Conservation (phyloP, 2,113 vertebrate species). For the Eleginops maclovinus region DNA sequence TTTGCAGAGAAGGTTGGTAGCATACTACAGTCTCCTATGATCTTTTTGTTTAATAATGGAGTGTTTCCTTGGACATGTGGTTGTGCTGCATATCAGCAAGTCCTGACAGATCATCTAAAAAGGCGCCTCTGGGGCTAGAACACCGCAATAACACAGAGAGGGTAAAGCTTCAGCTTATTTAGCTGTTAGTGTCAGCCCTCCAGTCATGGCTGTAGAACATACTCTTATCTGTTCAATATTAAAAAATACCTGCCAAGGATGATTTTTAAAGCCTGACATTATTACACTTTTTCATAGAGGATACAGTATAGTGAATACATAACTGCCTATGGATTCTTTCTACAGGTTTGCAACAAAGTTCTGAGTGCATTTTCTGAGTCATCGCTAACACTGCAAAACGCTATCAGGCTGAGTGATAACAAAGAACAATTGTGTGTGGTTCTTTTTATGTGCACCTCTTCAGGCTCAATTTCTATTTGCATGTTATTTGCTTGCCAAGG, state of each 20-base stretch:
- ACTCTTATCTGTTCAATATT: conserved; percentile 24
- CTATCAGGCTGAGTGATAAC: neutral
- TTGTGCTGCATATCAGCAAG: conserved; percentile 39
- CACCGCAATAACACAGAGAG: conserved; percentile 30
- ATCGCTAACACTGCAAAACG: neutral
- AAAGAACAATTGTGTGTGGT: neutral
- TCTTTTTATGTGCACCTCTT: neutral
- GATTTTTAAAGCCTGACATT: conserved; percentile 32
- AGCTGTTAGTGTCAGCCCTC: conserved; percentile 38
- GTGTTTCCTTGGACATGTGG: conserved; percentile 39
- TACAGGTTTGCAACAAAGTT: neutral
- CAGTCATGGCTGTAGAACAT: conserved; percentile 29
- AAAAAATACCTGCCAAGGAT: conserved; percentile 12
- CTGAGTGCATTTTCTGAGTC: neutral
- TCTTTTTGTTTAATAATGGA: conserved; percentile 14
- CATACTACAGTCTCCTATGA: neutral
- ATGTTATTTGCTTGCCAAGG: neutral
- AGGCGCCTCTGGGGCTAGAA: conserved; percentile 44
- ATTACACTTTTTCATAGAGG: conserved; percentile 10
- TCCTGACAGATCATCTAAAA: conserved; percentile 45
- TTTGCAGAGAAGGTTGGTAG: neutral
- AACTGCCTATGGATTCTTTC: neutral
- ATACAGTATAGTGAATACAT: neutral
- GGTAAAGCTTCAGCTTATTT: conserved; percentile 23
- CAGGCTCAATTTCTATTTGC: conserved; percentile 5